Percentiles rank a stretch among this genome's conserved stretches.
Evolutionary conservation across 2,888 invertebrate species (phyloP).

Genomic region (Falcaria lacertinaria): DNA sequence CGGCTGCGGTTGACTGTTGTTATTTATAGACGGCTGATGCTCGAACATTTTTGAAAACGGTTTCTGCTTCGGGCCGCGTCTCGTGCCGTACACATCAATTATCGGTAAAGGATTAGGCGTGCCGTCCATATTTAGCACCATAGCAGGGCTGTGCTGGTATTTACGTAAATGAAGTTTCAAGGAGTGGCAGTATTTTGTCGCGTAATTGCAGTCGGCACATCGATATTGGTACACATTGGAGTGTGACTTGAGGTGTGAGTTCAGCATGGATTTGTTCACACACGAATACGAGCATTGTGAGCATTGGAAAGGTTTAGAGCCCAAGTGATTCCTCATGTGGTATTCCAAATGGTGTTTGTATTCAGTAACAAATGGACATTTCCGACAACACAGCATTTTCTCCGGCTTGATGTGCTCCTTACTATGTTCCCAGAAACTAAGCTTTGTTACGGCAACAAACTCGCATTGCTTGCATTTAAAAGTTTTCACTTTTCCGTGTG

Average conservation of each 20-base stretch:
- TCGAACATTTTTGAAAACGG: slow-evolving; percentile 61
- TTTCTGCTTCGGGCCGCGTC: slow-evolving; percentile 89
- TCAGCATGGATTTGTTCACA: slow-evolving; percentile 99
- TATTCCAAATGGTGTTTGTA: slow-evolving; percentile 99
- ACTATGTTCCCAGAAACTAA: slow-evolving; percentile 96
- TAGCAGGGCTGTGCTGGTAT: slow-evolving; percentile 93
- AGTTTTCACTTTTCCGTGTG: slow-evolving; percentile 91
- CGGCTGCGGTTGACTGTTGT: slow-evolving; percentile 43
- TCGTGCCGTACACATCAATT: slow-evolving; percentile 94
- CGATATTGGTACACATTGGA: slow-evolving; percentile 94
- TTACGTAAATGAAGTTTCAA: slow-evolving; percentile 96
- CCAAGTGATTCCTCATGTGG: slow-evolving; percentile 95
- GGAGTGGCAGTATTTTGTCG: slow-evolving; percentile 98
- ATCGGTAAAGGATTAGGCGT: slow-evolving; percentile 92
- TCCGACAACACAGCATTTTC: slow-evolving; percentile 92
- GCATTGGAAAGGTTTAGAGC: slow-evolving; percentile 97
- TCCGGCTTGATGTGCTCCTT: slow-evolving; percentile 95
- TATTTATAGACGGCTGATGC: slow-evolving; percentile 41
- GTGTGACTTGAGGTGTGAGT: slow-evolving; percentile 98
- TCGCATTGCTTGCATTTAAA: slow-evolving; percentile 96
- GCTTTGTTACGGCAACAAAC: slow-evolving; percentile 90
- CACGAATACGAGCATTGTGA: slow-evolving; percentile 93
- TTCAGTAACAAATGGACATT: slow-evolving; percentile 98
- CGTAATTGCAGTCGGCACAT: slow-evolving; percentile 96
- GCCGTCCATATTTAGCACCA: slow-evolving; percentile 93